A percentile compares a stretch with the other conserved stretches of the same genome.
These are phyloP conservation scores for Diadegma fenestrale DNA, from an alignment of 2,888 invertebrate genomes.

Conservation along the genomic window DNA sequence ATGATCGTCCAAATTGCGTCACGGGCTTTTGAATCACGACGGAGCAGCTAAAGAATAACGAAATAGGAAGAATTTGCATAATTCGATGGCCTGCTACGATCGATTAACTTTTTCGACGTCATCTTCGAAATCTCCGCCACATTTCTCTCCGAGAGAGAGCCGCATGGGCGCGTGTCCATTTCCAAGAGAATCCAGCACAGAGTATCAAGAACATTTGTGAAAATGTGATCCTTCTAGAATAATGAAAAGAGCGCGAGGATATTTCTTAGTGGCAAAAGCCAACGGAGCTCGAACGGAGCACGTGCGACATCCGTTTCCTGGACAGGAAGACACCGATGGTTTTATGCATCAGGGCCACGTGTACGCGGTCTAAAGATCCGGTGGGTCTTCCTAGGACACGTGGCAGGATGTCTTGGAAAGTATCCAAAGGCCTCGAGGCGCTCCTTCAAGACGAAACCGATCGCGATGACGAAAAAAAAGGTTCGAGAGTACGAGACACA, in stretches of 20 bases:
- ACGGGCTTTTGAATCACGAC: constrained; percentile 46
- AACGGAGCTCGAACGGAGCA: constrained; percentile 47
- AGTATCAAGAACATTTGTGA: constrained; percentile 46
- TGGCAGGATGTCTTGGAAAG: constrained; percentile 69
- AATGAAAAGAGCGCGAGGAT: not conserved
- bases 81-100: not conserved
- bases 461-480: constrained; percentile 28
- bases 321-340: constrained; percentile 39
- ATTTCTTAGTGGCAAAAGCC: constrained; percentile 32
- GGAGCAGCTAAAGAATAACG: constrained; percentile 13
- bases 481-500: constrained; percentile 38
- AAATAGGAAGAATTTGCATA: not conserved
- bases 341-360: constrained; percentile 45
- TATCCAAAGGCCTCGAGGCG: constrained; percentile 49
- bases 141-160: not conserved
- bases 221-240: constrained; percentile 36
- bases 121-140: not conserved
- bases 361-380: constrained; percentile 50
- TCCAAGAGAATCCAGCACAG: constrained; percentile 13
- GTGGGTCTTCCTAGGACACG: constrained; percentile 61
- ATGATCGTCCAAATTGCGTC: constrained; percentile 63
- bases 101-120: not conserved
- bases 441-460: constrained; percentile 44
- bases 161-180: constrained; percentile 29
- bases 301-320: constrained; percentile 69